Base-by-base conservation (phyloP, 2,797 vertebrate species). In the Diceros bicornis region DNA sequence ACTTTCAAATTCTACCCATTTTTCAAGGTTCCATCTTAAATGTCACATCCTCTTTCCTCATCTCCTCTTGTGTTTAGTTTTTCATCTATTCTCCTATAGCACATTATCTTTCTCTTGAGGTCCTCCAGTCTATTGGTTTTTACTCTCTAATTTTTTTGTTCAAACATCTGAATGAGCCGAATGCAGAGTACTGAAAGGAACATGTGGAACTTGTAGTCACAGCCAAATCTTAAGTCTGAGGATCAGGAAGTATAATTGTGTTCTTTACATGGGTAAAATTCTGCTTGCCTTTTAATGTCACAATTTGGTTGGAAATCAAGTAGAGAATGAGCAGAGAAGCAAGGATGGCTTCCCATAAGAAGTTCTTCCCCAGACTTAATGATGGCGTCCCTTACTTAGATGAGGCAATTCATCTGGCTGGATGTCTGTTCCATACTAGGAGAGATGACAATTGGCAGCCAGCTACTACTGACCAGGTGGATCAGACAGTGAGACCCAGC, bases 401-500 rank as follows among this genome's bases (percentile, higher is more conserved):
- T 59, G 16, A 79, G 47, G 61, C n/a, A 64, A 3, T 71, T 68
- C 59, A 44, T 69, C 44, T 52, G 32, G 20, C n/a, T 90, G 94
- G 62, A 27, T 93, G 16, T 97, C 64, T 68, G 27, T 34, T 91
- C n/a, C 64, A 59, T 94, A 64, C 86, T 97, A 90, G 0, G 4
- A 96, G 95, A 96, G 91, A 72, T 17, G 32, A 79, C 0, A 96
- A 64, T 79, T 97, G 83, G 64, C 79, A 84, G 79, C 52, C 32
- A 92, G 25, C 25, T 4, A 0, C 66, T 95, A 66, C 93, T 81
- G 16, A 3, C 16, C 61, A 41, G 61, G 84, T 95, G 4, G 0
- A 89, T 96, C 95, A 96, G 96, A 90, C 23, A 95, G 71, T 92
- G 96, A 97, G 96, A 81, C 84, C 91, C 71, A 97, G 87, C 37